Percentiles rank a stretch among this genome's conserved stretches.
These are phyloP conservation scores for Lanius ludovicianus DNA, from an alignment of 2,113 vertebrate species.

Conservation along the genomic window DNA sequence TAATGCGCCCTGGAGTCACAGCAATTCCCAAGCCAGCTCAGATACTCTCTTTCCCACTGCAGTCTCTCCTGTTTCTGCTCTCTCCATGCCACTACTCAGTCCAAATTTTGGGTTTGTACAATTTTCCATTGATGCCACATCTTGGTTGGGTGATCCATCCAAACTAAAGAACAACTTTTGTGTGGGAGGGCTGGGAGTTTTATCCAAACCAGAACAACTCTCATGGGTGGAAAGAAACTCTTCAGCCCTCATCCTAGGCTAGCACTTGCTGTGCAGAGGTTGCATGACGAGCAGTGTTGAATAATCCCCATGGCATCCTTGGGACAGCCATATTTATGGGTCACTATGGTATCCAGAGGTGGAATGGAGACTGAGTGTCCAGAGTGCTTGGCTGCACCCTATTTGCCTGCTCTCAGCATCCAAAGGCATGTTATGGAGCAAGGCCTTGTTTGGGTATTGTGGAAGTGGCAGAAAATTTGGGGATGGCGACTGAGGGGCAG, in stretches of 20 bases:
- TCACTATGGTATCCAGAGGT: not conserved
- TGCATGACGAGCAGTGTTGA: not conserved
- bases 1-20: fast-evolving
- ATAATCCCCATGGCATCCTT: not conserved
- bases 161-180: not conserved
- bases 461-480: fast-evolving
- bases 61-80: not conserved
- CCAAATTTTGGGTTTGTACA: not conserved
- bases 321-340: not conserved
- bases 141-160: not conserved
- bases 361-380: not conserved
- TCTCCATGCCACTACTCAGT: fast-evolving
- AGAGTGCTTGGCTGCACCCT: fast-evolving
- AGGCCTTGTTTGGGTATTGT: not conserved
- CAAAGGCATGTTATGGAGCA: not conserved
- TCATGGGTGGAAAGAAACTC: not conserved
- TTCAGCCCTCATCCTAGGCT: not conserved
- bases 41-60: not conserved
- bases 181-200: not conserved
- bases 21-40: not conserved
- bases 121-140: not conserved
- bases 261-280: not conserved
- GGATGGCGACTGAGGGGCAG: fast-evolving
- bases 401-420: not conserved
- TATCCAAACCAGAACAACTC: not conserved